Conservation (phyloP, 1,140 invertebrate species). For the Lordiphosa clarofinis region DNA sequence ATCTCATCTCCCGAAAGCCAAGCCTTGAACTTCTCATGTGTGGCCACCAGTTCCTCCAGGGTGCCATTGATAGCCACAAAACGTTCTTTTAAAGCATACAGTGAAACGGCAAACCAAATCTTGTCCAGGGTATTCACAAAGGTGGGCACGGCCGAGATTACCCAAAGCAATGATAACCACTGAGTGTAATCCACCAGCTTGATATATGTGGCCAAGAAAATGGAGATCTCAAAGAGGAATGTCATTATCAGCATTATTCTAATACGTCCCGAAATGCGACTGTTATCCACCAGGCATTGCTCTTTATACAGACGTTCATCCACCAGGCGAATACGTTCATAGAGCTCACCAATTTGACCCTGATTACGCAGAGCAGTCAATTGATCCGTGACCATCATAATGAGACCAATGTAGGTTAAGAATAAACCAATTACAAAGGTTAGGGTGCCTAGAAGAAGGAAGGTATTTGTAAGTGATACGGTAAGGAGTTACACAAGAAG, state of each 20-base stretch:
- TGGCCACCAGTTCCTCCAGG: slow-evolving; percentile 55
- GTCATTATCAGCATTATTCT: slow-evolving; percentile 60
- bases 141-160: slow-evolving; percentile 64
- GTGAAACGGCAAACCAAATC: slow-evolving; percentile 73
- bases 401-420: slow-evolving; percentile 71
- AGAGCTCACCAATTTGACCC: slow-evolving; percentile 53
- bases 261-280: slow-evolving; percentile 45
- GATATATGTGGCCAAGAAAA: slow-evolving; percentile 55
- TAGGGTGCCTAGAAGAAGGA: slow-evolving; percentile 57
- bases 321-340: slow-evolving; percentile 64
- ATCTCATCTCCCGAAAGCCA: slow-evolving; percentile 39
- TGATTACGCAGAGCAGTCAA: slow-evolving; percentile 65
- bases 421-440: slow-evolving; percentile 78
- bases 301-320: slow-evolving; percentile 67
- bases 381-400: slow-evolving; percentile 78
- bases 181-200: slow-evolving; percentile 59
- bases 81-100: slow-evolving; percentile 68
- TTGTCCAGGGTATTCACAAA: slow-evolving; percentile 73
- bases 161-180: slow-evolving; percentile 64
- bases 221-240: slow-evolving; percentile 63
- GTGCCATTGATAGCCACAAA: slow-evolving; percentile 68
- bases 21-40: slow-evolving; percentile 58
- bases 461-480: background rate
- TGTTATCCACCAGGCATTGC: slow-evolving; percentile 60
- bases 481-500: too few species aligned